Evolutionary conservation across 2,797 vertebrate species (phyloP).

Genomic region (Melanotaenia boesemani): DNA sequence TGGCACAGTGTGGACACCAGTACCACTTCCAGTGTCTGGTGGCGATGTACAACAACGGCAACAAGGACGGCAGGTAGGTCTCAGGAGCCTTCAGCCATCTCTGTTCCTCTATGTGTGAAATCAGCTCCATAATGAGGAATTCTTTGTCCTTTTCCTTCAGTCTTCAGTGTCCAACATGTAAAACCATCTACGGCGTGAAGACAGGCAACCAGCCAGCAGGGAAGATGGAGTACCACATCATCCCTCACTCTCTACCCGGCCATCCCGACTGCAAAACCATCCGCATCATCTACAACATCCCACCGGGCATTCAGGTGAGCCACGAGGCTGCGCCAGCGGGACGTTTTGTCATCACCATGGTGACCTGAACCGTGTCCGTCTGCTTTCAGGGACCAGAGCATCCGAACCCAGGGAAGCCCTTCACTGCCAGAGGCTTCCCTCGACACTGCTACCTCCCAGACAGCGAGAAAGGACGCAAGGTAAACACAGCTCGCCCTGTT

Average conservation of each 20-base stretch:
- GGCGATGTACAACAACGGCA: constrained; percentile 96
- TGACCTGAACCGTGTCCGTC: not conserved
- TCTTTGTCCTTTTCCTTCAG: constrained; percentile 35
- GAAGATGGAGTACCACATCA: constrained; percentile 87
- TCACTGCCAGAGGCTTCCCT: constrained; percentile 94
- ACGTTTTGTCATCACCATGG: fast-evolving
- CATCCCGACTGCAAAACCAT: constrained; percentile 93
- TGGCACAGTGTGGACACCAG: constrained; percentile 89
- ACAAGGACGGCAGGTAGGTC: constrained; percentile 87
- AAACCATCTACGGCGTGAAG: constrained; percentile 86
- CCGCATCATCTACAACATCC: constrained; percentile 96
- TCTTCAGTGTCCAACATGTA: constrained; percentile 86
- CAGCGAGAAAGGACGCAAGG: constrained; percentile 94
- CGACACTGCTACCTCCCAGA: constrained; percentile 96
- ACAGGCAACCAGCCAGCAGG: constrained; percentile 84
- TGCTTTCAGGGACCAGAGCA: constrained; percentile 90
- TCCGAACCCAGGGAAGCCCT: constrained; percentile 92
- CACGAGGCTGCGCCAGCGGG: too few relatives aligned
- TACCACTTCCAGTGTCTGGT: constrained; percentile 94
- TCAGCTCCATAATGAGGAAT: not conserved
- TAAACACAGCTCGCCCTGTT: constrained; percentile 49
- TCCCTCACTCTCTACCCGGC: constrained; percentile 90
- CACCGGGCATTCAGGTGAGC: constrained; percentile 89
- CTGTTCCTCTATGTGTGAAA: not conserved
- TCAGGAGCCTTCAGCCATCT: not conserved